Evolutionary conservation across 2,797 vertebrate genomes (phyloP).

Genomic region (Epinephelus coioides): DNA sequence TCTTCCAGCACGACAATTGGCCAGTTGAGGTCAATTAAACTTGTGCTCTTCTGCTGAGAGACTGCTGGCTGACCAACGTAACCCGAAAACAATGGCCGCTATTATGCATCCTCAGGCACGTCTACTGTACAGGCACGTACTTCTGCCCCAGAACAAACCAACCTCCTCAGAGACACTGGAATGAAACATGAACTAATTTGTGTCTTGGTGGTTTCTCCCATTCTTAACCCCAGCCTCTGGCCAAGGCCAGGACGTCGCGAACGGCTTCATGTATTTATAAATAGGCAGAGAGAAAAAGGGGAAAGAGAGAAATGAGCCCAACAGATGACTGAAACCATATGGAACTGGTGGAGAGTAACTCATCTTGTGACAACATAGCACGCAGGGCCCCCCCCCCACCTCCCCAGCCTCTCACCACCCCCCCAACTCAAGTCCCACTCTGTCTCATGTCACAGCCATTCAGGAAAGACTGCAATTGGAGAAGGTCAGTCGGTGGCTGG

Average conservation of each 20-base stretch:
- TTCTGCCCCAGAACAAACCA: slow-evolving; percentile 63
- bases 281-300: slow-evolving; percentile 66
- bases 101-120: slow-evolving; percentile 62
- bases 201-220: slow-evolving; percentile 72
- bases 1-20: slow-evolving; percentile 37
- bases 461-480: slow-evolving; percentile 81
- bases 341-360: slow-evolving; percentile 72
- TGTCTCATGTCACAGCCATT: slow-evolving; percentile 78
- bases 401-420: slow-evolving; percentile 8
- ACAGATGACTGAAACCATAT: slow-evolving; percentile 81
- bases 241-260: slow-evolving; percentile 59
- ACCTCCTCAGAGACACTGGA: slow-evolving; percentile 67
- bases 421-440: slow-evolving; percentile 51
- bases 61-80: slow-evolving; percentile 44
- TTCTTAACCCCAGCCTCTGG: slow-evolving; percentile 69
- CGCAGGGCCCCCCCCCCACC: slow-evolving; percentile 20
- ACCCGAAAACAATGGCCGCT: slow-evolving; percentile 62
- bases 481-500: slow-evolving; percentile 81
- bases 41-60: slow-evolving; percentile 44
- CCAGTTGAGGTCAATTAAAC: slow-evolving; percentile 58
- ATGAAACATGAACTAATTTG: slow-evolving; percentile 77
- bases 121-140: slow-evolving; percentile 51
- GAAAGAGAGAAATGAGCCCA: slow-evolving; percentile 63
- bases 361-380: slow-evolving; percentile 78
- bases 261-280: slow-evolving; percentile 72